Percentiles rank a stretch among this genome's conserved stretches.
Evolutionary conservation across 1,140 invertebrate species (phyloP).

Genomic region (Melanaphis sacchari): DNA sequence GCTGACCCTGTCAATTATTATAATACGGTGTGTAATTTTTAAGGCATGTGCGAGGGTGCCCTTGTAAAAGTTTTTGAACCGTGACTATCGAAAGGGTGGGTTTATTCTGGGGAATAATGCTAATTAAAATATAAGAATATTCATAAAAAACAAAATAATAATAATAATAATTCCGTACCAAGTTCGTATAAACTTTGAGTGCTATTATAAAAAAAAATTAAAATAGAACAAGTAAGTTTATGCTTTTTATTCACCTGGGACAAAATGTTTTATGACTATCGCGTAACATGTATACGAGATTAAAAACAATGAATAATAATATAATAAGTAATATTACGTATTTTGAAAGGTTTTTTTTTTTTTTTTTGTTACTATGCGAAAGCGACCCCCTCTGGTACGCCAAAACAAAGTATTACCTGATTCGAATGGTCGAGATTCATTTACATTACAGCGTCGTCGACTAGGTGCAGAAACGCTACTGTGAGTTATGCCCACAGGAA

Average conservation of each 20-base stretch:
- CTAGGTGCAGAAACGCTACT: constrained; percentile 38
- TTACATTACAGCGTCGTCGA: constrained; percentile 30
- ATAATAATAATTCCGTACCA: neutral
- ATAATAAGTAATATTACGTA: neutral
- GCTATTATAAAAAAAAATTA: neutral
- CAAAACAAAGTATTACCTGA: neutral
- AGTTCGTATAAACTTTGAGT: neutral
- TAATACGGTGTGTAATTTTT: constrained; percentile 56
- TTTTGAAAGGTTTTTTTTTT: neutral
- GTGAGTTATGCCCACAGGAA: constrained; percentile 48
- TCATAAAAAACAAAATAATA: neutral
- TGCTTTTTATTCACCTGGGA: constrained; percentile 33
- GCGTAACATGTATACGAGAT: neutral
- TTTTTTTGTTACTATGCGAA: neutral
- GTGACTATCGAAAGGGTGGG: constrained; percentile 47
- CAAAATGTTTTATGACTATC: constrained; percentile 4
- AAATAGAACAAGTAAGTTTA: constrained; percentile 10
- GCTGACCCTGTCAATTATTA: constrained; percentile 57
- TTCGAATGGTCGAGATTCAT: constrained; percentile 6
- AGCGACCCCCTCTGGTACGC: neutral
- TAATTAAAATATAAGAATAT: constrained; percentile 50
- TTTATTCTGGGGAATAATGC: constrained; percentile 30
- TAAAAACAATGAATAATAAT: constrained; percentile 7
- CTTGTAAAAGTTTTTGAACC: constrained; percentile 47
- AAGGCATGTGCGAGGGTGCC: constrained; percentile 25